These are phyloP conservation scores for Moxostoma hubbsi DNA, from an alignment of 2,797 vertebrate species.

Conservation along the genomic window DNA sequence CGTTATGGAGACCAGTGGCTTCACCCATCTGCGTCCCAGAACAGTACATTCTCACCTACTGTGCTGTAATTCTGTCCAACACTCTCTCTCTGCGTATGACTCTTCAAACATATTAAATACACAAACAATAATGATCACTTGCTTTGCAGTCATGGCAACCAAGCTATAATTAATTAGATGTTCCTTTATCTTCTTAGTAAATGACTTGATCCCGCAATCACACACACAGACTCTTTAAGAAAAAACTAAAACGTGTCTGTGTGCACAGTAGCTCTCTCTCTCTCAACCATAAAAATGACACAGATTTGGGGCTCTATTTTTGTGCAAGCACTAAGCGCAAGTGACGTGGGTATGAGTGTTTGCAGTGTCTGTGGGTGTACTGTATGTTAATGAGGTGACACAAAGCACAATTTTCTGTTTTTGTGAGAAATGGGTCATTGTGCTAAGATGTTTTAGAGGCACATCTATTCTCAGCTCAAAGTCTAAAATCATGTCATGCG, in stretches of 20 bases:
- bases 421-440: no score
- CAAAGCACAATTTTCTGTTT: no score
- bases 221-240: not conserved
- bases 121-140: conserved; percentile 61
- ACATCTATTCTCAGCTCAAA: no score
- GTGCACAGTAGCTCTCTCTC: conserved; percentile 1
- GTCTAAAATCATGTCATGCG: no score
- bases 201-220: conserved; percentile 21
- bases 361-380: no score
- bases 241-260: conserved; percentile 6
- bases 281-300: no score
- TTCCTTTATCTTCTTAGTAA: conserved; percentile 56
- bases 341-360: no score
- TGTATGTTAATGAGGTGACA: no score
- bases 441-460: no score
- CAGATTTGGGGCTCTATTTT: not conserved
- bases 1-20: not conserved
- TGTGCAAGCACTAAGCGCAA: no score
- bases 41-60: conserved; percentile 42
- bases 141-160: conserved; percentile 72
- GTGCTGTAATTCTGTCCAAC: conserved; percentile 32
- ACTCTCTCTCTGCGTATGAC: conserved; percentile 37
- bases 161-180: conserved; percentile 62
- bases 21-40: conserved; percentile 30
- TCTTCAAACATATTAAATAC: conserved; percentile 39